Conservation (phyloP, 2,797 vertebrate species). For the Sphenodon punctatus region DNA sequence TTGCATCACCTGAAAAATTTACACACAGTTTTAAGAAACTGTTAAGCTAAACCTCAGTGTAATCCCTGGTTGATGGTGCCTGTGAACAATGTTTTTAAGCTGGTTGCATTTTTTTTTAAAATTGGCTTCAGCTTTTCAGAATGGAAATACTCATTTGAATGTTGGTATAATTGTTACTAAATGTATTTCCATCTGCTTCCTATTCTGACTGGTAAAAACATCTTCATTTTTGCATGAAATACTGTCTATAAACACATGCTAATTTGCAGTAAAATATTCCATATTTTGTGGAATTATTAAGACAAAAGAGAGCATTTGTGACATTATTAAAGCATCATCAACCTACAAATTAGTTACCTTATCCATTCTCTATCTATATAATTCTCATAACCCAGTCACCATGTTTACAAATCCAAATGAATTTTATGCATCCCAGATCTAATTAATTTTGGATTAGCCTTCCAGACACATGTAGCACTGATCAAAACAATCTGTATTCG, state of each 20-base stretch:
- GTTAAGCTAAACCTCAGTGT: background rate
- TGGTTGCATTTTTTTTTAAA: background rate
- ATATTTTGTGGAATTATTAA: slow-evolving; percentile 44
- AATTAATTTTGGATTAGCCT: slow-evolving; percentile 75
- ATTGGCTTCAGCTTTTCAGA: background rate
- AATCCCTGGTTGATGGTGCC: background rate
- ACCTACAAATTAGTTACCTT: slow-evolving; percentile 60
- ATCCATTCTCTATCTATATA: slow-evolving; percentile 65
- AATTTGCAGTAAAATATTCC: slow-evolving; percentile 16
- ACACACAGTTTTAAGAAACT: background rate
- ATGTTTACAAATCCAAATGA: slow-evolving; percentile 70
- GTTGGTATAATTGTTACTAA: background rate
- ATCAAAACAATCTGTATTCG: slow-evolving; percentile 69
- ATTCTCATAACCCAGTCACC: slow-evolving; percentile 50
- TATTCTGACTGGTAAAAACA: background rate
- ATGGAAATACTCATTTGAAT: background rate
- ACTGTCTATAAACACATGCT: background rate
- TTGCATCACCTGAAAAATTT: fast-evolving
- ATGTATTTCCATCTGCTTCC: background rate
- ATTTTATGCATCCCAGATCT: slow-evolving; percentile 59
- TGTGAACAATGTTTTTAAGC: background rate
- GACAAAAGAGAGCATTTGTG: slow-evolving; percentile 44
- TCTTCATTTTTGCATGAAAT: slow-evolving; percentile 11
- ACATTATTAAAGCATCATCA: slow-evolving; percentile 59
- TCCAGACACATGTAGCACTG: slow-evolving; percentile 59